Evolutionary conservation across 2,797 vertebrate genomes (phyloP).

Genomic region (Sebastes steindachneri): DNA sequence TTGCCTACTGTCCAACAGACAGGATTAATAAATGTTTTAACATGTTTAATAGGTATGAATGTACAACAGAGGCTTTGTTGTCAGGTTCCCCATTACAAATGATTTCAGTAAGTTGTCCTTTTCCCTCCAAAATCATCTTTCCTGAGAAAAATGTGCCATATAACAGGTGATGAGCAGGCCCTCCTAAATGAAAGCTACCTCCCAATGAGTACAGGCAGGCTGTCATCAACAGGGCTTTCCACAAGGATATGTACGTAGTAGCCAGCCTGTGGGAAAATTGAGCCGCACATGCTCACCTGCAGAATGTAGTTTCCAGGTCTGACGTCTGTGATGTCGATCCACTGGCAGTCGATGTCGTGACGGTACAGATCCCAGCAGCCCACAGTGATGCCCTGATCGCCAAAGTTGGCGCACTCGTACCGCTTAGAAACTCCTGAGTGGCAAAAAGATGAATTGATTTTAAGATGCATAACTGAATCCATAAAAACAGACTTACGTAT

Average conservation of each 20-base stretch:
- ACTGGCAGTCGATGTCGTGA: conserved; percentile 98
- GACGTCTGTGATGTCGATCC: conserved; percentile 96
- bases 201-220: too few species aligned
- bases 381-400: conserved; percentile 97
- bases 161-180: not conserved
- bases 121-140: too few species aligned
- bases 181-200: too few species aligned
- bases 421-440: conserved; percentile 90
- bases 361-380: conserved; percentile 98
- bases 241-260: too few species aligned
- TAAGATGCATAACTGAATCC: not conserved
- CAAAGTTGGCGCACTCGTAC: conserved; percentile 98
- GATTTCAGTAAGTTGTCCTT: too few species aligned
- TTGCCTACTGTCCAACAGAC: not conserved
- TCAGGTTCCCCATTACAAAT: too few species aligned
- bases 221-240: too few species aligned
- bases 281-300: conserved; percentile 81
- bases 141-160: not conserved
- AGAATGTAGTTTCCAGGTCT: conserved; percentile 97
- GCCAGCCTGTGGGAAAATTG: too few species aligned
- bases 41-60: not conserved
- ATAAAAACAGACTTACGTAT: not conserved
- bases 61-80: too few species aligned
- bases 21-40: not conserved
- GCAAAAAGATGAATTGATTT: not conserved